phyloP scores from a whole-genome alignment of 1,140 invertebrate species.

The Diabrotica undecimpunctata region DNA sequence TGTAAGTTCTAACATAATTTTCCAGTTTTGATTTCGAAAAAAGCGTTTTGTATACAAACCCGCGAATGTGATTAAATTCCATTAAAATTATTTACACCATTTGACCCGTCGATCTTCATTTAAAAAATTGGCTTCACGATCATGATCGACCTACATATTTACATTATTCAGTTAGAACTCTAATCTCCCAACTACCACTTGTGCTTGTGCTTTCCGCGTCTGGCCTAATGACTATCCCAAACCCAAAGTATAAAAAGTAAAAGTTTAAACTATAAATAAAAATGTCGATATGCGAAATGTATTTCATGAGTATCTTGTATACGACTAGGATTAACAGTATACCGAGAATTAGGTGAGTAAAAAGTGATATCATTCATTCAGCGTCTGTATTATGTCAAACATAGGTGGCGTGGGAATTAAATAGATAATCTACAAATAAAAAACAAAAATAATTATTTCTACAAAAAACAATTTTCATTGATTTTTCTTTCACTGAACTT shows the following conservation, averaged over 20 bases:
- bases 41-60: background rate
- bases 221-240: background rate
- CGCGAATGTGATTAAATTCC: background rate
- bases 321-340: background rate
- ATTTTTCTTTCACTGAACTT: no score
- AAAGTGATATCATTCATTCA: background rate
- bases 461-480: no score
- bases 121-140: background rate
- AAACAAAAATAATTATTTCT: no score
- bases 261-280: background rate
- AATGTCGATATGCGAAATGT: background rate
- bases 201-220: background rate
- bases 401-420: background rate
- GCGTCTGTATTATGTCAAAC: background rate
- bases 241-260: background rate
- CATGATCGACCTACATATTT: background rate
- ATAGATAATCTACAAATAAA: no score
- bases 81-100: background rate
- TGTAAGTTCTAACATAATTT: no score
- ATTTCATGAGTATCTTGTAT: background rate
- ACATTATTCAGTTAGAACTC: background rate
- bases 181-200: background rate
- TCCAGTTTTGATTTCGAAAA: no score
- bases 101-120: background rate
- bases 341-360: background rate